A percentile compares a stretch with the other conserved stretches of the same genome.
These are phyloP conservation scores for Pseudococcus viburni DNA, from an alignment of 2,888 invertebrate genomes.

Conservation along the genomic window DNA sequence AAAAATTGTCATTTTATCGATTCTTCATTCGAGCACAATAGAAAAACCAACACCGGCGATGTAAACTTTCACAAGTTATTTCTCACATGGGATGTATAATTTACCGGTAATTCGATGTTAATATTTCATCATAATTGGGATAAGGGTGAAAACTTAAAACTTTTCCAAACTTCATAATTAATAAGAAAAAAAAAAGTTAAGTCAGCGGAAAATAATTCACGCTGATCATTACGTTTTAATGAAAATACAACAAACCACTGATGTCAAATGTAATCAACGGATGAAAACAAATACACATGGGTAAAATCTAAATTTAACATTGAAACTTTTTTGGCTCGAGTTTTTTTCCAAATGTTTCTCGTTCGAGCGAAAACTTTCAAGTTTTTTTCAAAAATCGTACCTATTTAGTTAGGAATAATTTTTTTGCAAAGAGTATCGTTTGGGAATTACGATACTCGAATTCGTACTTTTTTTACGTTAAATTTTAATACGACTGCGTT, in stretches of 20 bases:
- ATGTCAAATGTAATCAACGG: conserved; percentile 42
- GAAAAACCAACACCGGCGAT: conserved; percentile 23
- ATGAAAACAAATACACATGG: conserved; percentile 50
- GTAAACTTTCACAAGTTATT: conserved; percentile 37
- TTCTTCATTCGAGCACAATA: conserved; percentile 12
- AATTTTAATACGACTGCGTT: not conserved
- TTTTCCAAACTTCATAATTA: conserved; percentile 53
- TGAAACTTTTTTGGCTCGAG: not conserved
- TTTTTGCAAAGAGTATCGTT: not conserved
- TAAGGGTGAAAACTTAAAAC: conserved; percentile 30
- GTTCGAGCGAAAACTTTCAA: not conserved
- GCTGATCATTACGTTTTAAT: conserved; percentile 43
- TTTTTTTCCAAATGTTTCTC: conserved; percentile 5
- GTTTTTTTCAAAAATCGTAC: not conserved
- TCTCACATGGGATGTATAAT: conserved; percentile 45
- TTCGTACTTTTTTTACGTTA: not conserved
- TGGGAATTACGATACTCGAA: conserved; percentile 5
- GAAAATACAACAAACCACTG: conserved; percentile 42
- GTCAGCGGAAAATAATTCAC: conserved; percentile 45
- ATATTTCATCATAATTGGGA: conserved; percentile 50
- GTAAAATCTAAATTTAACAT: conserved; percentile 44
- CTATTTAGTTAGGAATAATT: not conserved
- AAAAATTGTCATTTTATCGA: conserved; percentile 1
- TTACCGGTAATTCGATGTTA: conserved; percentile 51
- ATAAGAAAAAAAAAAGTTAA: conserved; percentile 48